Evolutionary conservation across 2,113 vertebrate species (phyloP), one percentile per base, ranked within the genome.

Genomic region (Atrichornis clamosus): DNA sequence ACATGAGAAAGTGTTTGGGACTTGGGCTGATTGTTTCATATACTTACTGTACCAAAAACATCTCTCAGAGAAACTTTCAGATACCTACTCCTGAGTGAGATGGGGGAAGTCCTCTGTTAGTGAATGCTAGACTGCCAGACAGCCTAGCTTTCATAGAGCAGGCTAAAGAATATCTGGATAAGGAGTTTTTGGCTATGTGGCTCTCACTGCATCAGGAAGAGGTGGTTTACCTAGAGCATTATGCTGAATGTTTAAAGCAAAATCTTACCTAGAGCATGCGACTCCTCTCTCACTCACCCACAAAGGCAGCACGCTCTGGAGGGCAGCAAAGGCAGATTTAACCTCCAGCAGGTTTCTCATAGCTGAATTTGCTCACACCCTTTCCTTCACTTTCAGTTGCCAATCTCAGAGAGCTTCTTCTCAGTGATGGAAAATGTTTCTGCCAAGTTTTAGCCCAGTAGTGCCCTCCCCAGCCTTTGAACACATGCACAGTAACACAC

Each of bases 221-320:
- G 15, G 11, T 53, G 19, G 26, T 60, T 91, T 35, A 35, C 32
- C n/a, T 16, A 41, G 16, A 21, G 20, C 23, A 12, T 35, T 30
- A 11, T 23, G 9, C 30, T 67, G 32, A 52, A 26, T 7, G 17
- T 44, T 92, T 52, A 60, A 82, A 84, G n/a, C 30, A 76, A 68
- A 88, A 37, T 7, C 13, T 9, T 50, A n/a, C 22, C 24, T n/a
- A 26, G 41, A 77, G 42, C 23, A 18, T 1, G 1, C 9, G 74
- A 13, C 22, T 49, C 28, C 8, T 24, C 26, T 83, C 42, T 41
- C 52, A 10, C 22, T 37, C 26, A 77, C 24, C 33, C 18, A 50
- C 0, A 0, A 60, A 58, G 35, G 56, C 47, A 67, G n/a, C 47
- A 37, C 1, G 1, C 10, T 60, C 30, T 4, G 22, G 47, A 58